Conservation (phyloP, 2,797 vertebrate genomes). For the Pteropus rufus region DNA sequence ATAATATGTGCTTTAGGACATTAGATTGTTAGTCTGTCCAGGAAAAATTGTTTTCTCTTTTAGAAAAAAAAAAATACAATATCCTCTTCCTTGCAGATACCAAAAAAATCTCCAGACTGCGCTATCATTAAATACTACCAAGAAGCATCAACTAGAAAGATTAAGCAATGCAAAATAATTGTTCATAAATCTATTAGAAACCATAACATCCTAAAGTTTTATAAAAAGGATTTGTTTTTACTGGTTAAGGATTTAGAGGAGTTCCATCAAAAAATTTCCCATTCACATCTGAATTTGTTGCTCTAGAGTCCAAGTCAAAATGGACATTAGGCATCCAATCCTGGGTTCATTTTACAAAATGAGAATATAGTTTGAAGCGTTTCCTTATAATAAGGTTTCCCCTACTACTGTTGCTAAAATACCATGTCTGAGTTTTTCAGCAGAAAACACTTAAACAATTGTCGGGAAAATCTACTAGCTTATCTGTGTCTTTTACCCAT, state of each 20-base stretch:
- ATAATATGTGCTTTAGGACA: conserved; percentile 40
- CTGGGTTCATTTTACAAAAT: conserved; percentile 8
- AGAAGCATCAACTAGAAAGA: conserved; percentile 39
- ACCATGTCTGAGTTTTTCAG: conserved; percentile 6
- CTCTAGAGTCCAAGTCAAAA: not conserved
- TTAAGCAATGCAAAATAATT: conserved; percentile 36
- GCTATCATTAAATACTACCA: conserved; percentile 33
- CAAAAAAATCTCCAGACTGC: not conserved
- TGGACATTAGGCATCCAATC: not conserved
- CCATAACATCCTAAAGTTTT: not conserved
- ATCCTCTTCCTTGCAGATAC: not conserved
- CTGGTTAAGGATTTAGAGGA: not conserved
- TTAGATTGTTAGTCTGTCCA: not conserved
- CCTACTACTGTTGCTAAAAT: not conserved
- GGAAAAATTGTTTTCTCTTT: conserved; percentile 38
- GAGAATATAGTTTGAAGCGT: not conserved
- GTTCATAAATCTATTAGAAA: conserved; percentile 30
- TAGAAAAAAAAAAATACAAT: conserved; percentile 3
- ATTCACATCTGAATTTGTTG: conserved; percentile 24
- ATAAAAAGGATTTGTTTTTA: conserved; percentile 17
- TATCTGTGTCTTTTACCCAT: not conserved
- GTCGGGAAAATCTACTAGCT: not conserved
- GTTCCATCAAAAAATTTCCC: not conserved
- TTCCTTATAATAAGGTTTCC: not conserved
- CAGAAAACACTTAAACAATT: not conserved